Evolutionary conservation across 2,113 vertebrate genomes (phyloP).

Genomic region (Heterocephalus glaber): DNA sequence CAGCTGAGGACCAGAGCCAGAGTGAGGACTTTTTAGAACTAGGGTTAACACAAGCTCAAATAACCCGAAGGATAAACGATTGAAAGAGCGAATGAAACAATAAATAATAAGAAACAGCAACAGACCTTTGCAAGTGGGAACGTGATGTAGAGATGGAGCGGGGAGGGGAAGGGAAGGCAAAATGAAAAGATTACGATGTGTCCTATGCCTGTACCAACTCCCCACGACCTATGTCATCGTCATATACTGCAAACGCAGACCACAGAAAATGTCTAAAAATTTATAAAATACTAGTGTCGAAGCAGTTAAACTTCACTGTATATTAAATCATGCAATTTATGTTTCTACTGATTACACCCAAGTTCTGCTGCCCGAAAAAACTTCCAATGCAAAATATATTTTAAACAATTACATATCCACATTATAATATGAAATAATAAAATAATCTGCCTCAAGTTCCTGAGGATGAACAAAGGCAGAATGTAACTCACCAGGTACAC

Average conservation of each 20-base stretch:
- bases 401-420: not conserved
- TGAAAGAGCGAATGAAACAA: not conserved
- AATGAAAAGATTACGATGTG: not conserved
- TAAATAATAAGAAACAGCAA: not conserved
- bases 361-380: not conserved
- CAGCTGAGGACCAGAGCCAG: too few species aligned
- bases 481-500: constrained; percentile 69
- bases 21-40: not conserved
- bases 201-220: fast-evolving
- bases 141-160: not conserved
- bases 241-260: not conserved
- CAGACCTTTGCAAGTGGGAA: not conserved
- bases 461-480: not conserved
- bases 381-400: not conserved
- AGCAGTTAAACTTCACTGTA: not conserved
- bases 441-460: not conserved
- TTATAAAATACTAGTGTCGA: not conserved
- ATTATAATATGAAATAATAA: not conserved
- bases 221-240: not conserved
- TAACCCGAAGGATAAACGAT: not conserved
- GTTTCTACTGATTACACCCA: not conserved
- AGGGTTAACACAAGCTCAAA: too few species aligned
- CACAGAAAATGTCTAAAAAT: not conserved
- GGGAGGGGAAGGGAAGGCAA: not conserved
- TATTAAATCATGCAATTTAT: not conserved